A percentile compares a stretch with the other conserved stretches of the same genome.
phyloP scores from a whole-genome alignment of 2,113 vertebrate species.

The Aptenodytes forsteri region DNA sequence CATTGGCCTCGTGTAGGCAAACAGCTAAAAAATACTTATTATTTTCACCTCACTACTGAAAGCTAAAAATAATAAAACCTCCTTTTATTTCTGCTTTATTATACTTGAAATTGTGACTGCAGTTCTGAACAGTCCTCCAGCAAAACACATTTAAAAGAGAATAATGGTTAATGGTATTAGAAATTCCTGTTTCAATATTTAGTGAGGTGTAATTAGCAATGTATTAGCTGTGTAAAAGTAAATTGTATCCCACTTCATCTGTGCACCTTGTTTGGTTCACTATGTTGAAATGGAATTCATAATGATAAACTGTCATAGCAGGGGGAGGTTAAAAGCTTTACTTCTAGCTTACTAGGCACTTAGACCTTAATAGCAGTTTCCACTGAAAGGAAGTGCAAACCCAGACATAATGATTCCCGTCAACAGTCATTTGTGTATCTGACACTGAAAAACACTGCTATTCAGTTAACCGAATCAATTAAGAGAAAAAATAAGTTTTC shows the following conservation, averaged over 20 bases:
- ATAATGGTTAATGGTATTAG: neutral
- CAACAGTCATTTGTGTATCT: neutral
- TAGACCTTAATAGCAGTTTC: conserved; percentile 24
- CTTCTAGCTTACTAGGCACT: neutral
- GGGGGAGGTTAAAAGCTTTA: conserved; percentile 30
- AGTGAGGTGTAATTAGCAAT: conserved; percentile 28
- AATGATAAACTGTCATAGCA: neutral
- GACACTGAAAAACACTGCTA: neutral
- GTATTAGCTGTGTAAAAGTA: conserved; percentile 13
- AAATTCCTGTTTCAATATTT: conserved; percentile 48
- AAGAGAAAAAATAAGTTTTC: neutral
- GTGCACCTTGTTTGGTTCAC: neutral
- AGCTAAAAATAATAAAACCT: neutral
- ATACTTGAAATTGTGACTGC: conserved; percentile 1
- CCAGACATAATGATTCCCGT: conserved; percentile 11
- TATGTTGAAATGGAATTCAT: neutral
- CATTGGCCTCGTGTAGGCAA: neutral
- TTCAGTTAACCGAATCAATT: neutral
- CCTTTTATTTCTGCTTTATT: conserved; percentile 45
- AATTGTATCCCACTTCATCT: neutral
- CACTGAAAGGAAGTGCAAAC: neutral
- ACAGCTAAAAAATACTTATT: neutral
- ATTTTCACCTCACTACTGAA: neutral
- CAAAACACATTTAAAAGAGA: conserved; percentile 11
- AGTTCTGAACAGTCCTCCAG: neutral